Percentiles rank a stretch among this genome's conserved stretches.
phyloP scores from a whole-genome alignment of 2,888 invertebrate genomes.

The Oegoconia quadripuncta region DNA sequence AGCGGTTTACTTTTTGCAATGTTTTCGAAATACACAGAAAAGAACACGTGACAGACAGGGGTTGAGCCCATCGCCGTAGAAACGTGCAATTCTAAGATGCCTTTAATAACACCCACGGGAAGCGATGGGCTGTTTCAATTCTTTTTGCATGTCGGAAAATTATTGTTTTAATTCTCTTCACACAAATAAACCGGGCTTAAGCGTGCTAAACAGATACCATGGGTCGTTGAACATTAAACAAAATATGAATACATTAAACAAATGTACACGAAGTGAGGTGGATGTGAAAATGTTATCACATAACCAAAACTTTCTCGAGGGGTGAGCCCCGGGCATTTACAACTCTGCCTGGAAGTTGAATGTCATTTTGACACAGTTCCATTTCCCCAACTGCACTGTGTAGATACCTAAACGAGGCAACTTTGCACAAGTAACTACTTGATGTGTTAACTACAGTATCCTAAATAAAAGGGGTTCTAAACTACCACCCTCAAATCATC shows the following conservation, averaged over 20 bases:
- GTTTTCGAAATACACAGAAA: no score
- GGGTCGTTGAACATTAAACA: conserved; percentile 23
- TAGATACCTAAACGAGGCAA: conserved; percentile 29
- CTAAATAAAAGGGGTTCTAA: conserved; percentile 4
- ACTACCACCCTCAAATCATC: not conserved
- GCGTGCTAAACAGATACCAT: conserved; percentile 13
- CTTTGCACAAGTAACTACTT: conserved; percentile 29
- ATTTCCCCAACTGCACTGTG: conserved; percentile 33
- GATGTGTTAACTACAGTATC: conserved; percentile 22
- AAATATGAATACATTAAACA: conserved; percentile 39
- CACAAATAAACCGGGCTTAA: conserved; percentile 15
- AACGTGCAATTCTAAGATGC: no score
- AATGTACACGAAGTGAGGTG: conserved; percentile 23
- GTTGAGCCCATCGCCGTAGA: no score
- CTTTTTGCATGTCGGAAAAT: no score
- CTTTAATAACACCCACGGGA: no score
- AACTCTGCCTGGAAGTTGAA: conserved; percentile 43
- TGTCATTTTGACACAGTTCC: conserved; percentile 46
- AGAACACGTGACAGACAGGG: no score
- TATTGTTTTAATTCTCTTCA: no score
- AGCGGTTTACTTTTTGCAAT: no score
- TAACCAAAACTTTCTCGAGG: conserved; percentile 17
- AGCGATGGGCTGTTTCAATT: no score
- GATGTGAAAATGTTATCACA: conserved; percentile 49
- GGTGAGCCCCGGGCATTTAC: conserved; percentile 32